Evolutionary conservation across 1,140 invertebrate species (phyloP).

Genomic region (Macrotrachela quadricornifera): DNA sequence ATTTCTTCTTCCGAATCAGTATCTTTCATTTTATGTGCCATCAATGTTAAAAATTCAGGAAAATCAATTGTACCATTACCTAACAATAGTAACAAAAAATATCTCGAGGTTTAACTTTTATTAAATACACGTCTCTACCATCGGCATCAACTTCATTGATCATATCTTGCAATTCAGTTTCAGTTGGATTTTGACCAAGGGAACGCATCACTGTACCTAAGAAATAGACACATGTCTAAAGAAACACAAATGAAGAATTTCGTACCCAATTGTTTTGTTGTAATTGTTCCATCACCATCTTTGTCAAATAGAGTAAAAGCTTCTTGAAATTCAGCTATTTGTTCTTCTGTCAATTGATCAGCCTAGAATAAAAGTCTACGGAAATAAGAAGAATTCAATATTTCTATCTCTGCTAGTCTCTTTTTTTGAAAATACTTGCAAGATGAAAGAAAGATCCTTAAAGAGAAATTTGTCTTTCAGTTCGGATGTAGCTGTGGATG

Average conservation of each 20-base stretch:
- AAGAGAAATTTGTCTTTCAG: too few relatives aligned
- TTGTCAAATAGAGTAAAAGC: conserved; percentile 97
- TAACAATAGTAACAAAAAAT: background rate
- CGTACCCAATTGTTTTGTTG: conserved; percentile 77
- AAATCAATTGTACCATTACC: too few relatives aligned
- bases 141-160: conserved; percentile 96
- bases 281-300: conserved; percentile 97
- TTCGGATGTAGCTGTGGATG: too few relatives aligned
- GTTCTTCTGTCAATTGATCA: background rate
- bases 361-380: too few relatives aligned
- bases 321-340: conserved; percentile 69
- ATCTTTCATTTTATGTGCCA: conserved; percentile 96
- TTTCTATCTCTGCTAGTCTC: too few relatives aligned
- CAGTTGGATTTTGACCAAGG: conserved; percentile 40
- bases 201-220: conserved; percentile 65
- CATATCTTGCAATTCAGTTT: conserved; percentile 93
- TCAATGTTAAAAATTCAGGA: conserved; percentile 93
- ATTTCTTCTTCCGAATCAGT: conserved; percentile 96
- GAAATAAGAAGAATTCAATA: too few relatives aligned
- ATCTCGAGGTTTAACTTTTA: background rate
- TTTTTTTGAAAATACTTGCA: too few relatives aligned
- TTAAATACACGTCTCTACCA: conserved; percentile 37
- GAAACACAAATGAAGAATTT: background rate
- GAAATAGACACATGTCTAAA: too few relatives aligned
- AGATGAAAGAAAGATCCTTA: too few relatives aligned